Evolutionary conservation across 2,113 vertebrate genomes (phyloP).

Genomic region (Sander vitreus): DNA sequence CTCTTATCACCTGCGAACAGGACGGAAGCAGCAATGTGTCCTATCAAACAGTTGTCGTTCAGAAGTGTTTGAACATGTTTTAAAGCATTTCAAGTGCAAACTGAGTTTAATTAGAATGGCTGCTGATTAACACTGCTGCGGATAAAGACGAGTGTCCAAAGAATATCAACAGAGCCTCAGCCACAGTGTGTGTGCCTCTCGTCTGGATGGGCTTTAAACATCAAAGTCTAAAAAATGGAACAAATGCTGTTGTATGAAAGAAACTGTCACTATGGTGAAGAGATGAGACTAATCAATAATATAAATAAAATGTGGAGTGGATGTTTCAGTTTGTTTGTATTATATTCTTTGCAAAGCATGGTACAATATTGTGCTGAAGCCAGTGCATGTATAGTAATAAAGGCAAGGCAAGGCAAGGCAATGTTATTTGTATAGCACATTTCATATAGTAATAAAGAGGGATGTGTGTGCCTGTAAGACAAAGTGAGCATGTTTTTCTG

Average conservation of each 20-base stretch:
- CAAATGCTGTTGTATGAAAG: constrained; percentile 4
- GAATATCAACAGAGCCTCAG: constrained; percentile 63
- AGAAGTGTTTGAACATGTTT: constrained; percentile 75
- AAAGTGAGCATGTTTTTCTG: constrained; percentile 14
- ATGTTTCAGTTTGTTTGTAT: constrained; percentile 26
- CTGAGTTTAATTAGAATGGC: constrained; percentile 76
- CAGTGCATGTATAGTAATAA: constrained; percentile 5
- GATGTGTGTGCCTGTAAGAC: constrained; percentile 24
- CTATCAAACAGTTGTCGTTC: constrained; percentile 74
- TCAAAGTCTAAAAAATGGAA: constrained; percentile 34
- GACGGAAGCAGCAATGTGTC: constrained; percentile 67
- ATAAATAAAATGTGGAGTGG: constrained; percentile 4
- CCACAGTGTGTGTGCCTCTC: constrained; percentile 9
- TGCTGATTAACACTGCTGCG: constrained; percentile 62
- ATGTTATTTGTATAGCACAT: too few species aligned
- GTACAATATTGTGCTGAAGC: constrained; percentile 13
- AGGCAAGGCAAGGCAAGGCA: background rate
- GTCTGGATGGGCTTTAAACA: constrained; percentile 35
- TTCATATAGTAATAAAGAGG: constrained; percentile 4
- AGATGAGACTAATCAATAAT: constrained; percentile 31
- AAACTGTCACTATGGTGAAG: constrained; percentile 7
- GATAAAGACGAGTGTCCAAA: constrained; percentile 53
- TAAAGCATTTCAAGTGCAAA: constrained; percentile 75
- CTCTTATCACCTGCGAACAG: constrained; percentile 77
- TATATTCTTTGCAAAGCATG: constrained; percentile 27